phyloP scores from a whole-genome alignment of 2,888 invertebrate species.

The Synanthedon andrenaeformis region DNA sequence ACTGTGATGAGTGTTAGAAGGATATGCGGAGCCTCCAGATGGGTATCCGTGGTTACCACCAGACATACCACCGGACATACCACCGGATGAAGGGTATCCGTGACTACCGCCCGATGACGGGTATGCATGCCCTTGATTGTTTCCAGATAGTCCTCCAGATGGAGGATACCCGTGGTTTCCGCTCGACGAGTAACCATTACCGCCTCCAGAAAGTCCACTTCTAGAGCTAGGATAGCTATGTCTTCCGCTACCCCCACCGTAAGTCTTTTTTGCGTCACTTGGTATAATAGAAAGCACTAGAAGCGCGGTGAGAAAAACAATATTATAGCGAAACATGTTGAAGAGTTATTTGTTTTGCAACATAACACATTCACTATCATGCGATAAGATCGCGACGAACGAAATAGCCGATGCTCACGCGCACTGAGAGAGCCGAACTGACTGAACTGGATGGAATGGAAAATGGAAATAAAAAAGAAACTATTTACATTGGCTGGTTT shows the following conservation, averaged over 20 bases:
- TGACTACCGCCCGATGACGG: conserved; percentile 9
- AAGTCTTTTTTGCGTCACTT: conserved; percentile 6
- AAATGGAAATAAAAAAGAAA: background rate
- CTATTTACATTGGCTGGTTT: conserved; percentile 1
- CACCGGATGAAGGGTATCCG: conserved; percentile 10
- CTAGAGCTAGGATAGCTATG: conserved; percentile 7
- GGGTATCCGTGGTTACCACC: conserved; percentile 4
- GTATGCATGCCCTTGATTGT: background rate
- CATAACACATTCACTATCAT: conserved; percentile 1
- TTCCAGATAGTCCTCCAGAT: conserved; percentile 5
- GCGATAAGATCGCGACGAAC: background rate
- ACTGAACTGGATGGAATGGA: conserved; percentile 6
- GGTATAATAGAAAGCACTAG: conserved; percentile 8
- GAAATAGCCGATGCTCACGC: conserved; percentile 13
- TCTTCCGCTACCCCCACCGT: conserved; percentile 6
- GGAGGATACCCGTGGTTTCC: conserved; percentile 5
- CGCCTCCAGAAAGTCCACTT: conserved; percentile 2
- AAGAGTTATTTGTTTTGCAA: conserved; percentile 6
- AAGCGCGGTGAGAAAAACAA: conserved; percentile 7
- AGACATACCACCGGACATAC: conserved; percentile 9
- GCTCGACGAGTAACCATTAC: conserved; percentile 4
- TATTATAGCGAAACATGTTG: conserved; percentile 9
- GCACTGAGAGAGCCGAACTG: conserved; percentile 10
- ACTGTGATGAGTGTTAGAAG: background rate
- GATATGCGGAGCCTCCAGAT: background rate